These are phyloP conservation scores for Nothocercus nigrocapillus DNA, from an alignment of 2,113 vertebrate genomes.

Conservation along the genomic window DNA sequence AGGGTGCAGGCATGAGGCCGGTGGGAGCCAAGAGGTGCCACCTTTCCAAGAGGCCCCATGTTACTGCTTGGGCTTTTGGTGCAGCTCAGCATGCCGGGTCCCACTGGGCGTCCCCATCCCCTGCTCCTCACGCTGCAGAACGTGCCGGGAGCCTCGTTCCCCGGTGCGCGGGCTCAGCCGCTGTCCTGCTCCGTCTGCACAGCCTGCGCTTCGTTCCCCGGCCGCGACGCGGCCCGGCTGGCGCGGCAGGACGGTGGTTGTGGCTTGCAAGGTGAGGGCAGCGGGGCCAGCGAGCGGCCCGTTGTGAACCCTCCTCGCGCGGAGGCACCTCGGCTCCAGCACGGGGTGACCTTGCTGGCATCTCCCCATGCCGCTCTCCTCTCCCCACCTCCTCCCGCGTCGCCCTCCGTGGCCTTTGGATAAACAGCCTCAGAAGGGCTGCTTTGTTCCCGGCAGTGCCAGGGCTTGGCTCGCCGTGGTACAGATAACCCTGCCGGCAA, in stretches of 20 bases:
- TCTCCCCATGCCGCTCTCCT: neutral
- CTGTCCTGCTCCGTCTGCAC: neutral
- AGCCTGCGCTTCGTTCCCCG: neutral
- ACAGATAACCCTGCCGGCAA: constrained; percentile 33
- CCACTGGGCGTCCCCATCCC: neutral
- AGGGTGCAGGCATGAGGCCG: neutral
- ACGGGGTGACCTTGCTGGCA: neutral
- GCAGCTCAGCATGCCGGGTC: neutral
- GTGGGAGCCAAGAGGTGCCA: too few relatives aligned
- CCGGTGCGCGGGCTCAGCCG: neutral
- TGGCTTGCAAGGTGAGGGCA: neutral
- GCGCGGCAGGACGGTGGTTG: neutral
- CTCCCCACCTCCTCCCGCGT: neutral
- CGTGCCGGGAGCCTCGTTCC: neutral
- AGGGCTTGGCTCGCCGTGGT: constrained; percentile 49
- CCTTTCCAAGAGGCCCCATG: neutral
- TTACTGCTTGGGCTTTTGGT: neutral
- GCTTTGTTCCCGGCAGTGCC: constrained; percentile 25
- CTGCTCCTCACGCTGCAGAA: neutral
- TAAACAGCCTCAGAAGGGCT: constrained; percentile 38
- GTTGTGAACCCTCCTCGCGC: neutral
- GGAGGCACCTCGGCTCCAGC: neutral
- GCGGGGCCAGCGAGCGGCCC: neutral
- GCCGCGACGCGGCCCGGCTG: neutral
- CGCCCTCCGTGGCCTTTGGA: neutral